Evolutionary conservation across 2,113 vertebrate species (phyloP).

Genomic region (Phylloscopus trochiloides): DNA sequence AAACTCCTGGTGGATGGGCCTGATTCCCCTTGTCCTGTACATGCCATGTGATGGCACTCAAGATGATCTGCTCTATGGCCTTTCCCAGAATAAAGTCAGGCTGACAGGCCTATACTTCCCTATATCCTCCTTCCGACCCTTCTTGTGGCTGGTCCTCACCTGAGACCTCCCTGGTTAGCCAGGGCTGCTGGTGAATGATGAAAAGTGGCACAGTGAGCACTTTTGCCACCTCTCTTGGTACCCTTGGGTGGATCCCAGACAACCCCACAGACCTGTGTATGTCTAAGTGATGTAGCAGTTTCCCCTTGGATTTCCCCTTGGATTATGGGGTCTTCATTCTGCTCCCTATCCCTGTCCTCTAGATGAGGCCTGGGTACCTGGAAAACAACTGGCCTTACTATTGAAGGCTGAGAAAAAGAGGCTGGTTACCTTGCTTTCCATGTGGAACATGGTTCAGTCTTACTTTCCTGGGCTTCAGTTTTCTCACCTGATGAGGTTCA

Average conservation of each 20-base stretch:
- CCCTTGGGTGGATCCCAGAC: background rate
- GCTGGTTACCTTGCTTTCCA: background rate
- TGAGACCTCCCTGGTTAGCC: background rate
- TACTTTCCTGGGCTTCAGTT: background rate
- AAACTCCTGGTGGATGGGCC: background rate
- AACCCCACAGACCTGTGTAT: no score
- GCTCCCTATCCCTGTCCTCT: background rate
- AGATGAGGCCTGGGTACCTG: background rate
- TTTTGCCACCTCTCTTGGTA: background rate
- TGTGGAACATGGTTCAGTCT: background rate
- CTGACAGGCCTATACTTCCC: background rate
- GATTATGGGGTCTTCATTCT: background rate
- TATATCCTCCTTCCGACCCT: rapidly evolving
- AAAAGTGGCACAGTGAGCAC: background rate
- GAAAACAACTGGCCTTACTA: background rate
- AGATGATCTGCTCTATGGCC: background rate
- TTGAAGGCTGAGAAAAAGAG: background rate
- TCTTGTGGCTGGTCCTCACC: no score
- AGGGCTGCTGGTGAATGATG: background rate
- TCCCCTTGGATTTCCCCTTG: background rate
- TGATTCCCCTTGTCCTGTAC: background rate
- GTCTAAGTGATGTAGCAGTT: background rate
- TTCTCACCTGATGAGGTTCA: background rate
- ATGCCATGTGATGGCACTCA: background rate
- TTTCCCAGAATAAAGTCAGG: background rate